These are phyloP conservation scores for Microcebus tavaratra DNA, from an alignment of 2,113 vertebrate species.

Conservation along the genomic window DNA sequence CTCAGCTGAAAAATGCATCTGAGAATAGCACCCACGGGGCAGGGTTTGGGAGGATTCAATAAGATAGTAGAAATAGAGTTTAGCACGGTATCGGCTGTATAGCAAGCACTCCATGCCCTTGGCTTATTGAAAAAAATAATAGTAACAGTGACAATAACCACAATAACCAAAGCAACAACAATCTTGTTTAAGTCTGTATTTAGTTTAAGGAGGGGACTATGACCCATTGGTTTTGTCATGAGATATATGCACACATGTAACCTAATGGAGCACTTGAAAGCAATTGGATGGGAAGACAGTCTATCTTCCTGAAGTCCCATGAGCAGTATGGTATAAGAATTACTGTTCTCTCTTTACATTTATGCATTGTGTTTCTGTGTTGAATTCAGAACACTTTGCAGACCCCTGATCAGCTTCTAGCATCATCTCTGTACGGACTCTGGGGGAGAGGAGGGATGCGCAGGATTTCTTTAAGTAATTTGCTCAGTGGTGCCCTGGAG, in stretches of 20 bases:
- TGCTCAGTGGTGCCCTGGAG: background rate
- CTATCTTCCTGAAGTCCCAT: background rate
- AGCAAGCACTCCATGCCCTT: background rate
- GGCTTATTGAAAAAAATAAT: background rate
- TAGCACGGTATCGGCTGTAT: fast-evolving
- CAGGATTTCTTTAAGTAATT: background rate
- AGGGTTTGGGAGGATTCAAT: background rate
- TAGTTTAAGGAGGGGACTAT: background rate
- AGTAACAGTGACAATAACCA: background rate
- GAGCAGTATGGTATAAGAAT: background rate
- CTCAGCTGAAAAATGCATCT: background rate
- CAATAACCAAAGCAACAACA: background rate
- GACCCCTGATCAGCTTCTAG: background rate
- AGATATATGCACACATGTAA: background rate
- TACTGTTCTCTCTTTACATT: slow-evolving; percentile 39
- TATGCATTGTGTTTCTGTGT: slow-evolving; percentile 12
- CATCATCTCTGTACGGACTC: background rate
- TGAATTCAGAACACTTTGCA: slow-evolving; percentile 5
- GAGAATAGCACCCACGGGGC: background rate
- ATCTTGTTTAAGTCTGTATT: background rate
- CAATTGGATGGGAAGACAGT: background rate
- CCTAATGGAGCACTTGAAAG: slow-evolving; percentile 43
- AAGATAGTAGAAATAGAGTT: background rate
- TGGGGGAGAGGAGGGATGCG: background rate
- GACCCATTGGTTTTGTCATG: background rate